Conservation (phyloP, 2,113 vertebrate genomes). For the Amphiprion ocellaris region DNA sequence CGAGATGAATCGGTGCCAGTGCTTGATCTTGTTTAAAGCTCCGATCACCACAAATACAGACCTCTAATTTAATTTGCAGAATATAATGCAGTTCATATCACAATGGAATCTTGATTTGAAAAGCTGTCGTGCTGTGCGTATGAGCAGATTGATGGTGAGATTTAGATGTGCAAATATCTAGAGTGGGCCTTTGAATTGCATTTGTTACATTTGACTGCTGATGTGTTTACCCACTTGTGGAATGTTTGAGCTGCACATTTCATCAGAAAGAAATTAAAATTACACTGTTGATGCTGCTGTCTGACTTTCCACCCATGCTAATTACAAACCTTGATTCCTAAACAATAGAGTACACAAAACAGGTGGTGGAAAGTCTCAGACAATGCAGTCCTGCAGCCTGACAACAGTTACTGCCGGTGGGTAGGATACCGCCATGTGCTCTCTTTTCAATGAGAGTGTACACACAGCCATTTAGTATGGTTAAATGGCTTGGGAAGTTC, state of each 20-base stretch:
- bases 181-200: too few relatives aligned
- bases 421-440: background rate
- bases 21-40: too few relatives aligned
- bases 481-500: conserved; percentile 25
- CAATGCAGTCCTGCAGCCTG: background rate
- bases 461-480: background rate
- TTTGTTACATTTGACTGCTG: too few relatives aligned
- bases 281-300: background rate
- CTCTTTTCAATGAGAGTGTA: background rate
- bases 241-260: background rate
- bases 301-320: background rate
- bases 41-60: too few relatives aligned
- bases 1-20: too few relatives aligned
- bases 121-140: too few relatives aligned
- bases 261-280: background rate
- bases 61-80: too few relatives aligned
- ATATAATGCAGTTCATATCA: too few relatives aligned
- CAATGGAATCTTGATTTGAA: too few relatives aligned
- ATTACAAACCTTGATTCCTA: background rate
- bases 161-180: too few relatives aligned
- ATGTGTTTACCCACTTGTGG: background rate
- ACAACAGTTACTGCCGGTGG: background rate
- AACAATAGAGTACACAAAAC: background rate
- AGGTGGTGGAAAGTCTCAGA: too few relatives aligned
- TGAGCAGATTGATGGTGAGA: too few relatives aligned